Evolutionary conservation across 2,797 vertebrate genomes (phyloP).

Genomic region (Melanotaenia boesemani): DNA sequence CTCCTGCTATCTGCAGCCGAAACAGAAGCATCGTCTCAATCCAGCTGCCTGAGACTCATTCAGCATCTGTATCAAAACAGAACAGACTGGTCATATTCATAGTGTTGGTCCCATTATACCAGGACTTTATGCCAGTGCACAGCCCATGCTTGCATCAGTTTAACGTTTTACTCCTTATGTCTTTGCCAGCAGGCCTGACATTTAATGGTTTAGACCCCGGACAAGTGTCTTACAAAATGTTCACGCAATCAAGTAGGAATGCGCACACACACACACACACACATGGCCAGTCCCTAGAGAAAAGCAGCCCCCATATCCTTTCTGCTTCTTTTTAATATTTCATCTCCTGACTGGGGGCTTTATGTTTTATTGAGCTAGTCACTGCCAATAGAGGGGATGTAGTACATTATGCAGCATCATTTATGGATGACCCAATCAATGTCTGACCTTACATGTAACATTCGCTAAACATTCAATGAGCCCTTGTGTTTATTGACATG

Average conservation of each 20-base stretch:
- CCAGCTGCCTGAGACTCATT: conserved; percentile 35
- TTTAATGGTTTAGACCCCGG: conserved; percentile 38
- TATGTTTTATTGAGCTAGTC: conserved; percentile 80
- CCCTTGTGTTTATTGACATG: not conserved
- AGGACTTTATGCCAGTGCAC: not conserved
- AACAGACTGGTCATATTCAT: conserved; percentile 10
- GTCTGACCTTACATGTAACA: conserved; percentile 54
- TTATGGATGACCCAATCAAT: conserved; percentile 80
- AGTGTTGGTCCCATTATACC: conserved; percentile 6
- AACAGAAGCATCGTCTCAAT: conserved; percentile 35
- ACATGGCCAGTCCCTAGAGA: conserved; percentile 7
- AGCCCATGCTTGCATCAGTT: conserved; percentile 10
- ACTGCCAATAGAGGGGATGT: conserved; percentile 69
- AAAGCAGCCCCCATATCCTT: conserved; percentile 53
- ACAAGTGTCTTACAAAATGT: conserved; percentile 47
- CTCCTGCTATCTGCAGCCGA: conserved; percentile 39
- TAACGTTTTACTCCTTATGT: conserved; percentile 17
- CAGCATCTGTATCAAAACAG: conserved; percentile 15
- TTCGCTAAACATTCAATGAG: conserved; percentile 57
- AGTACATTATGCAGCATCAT: conserved; percentile 82
- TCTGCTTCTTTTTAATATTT: conserved; percentile 75
- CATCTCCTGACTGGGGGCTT: conserved; percentile 66
- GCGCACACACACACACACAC: conserved; percentile 4
- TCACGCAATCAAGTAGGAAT: conserved; percentile 13
- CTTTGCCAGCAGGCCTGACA: conserved; percentile 37